phyloP scores from a whole-genome alignment of 2,888 invertebrate genomes.

The Eupithecia pulchellata region DNA sequence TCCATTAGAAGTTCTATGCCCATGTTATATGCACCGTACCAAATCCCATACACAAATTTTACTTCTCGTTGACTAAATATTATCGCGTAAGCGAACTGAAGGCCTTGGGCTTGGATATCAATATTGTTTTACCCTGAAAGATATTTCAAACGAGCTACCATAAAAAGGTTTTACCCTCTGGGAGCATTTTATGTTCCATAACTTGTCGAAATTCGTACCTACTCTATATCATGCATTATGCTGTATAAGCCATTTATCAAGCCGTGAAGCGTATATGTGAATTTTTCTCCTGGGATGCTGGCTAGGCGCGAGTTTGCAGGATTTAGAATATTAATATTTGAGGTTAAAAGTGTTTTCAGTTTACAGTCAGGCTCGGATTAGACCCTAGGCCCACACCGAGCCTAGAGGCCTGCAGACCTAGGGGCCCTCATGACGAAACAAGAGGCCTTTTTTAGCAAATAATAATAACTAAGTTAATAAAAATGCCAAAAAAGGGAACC shows the following conservation, averaged over 20 bases:
- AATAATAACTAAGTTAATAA: no score
- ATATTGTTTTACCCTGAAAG: background rate
- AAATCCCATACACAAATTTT: background rate
- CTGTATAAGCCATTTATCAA: slow-evolving; percentile 29
- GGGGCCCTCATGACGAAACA: no score
- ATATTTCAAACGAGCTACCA: slow-evolving; percentile 16
- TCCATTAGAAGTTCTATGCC: background rate
- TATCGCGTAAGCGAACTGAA: background rate
- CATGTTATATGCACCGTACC: background rate
- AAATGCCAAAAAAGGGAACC: no score
- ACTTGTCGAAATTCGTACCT: slow-evolving; percentile 27
- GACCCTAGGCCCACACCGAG: no score
- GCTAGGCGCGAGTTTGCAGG: background rate
- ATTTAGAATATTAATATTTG: background rate
- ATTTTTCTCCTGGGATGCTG: slow-evolving; percentile 10
- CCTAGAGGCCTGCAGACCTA: no score
- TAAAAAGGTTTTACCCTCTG: slow-evolving; percentile 29
- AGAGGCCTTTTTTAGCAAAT: no score
- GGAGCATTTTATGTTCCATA: slow-evolving; percentile 24
- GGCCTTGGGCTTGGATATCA: background rate
- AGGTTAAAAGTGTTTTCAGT: background rate
- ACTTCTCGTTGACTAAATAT: background rate
- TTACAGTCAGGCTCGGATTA: background rate
- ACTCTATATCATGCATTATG: slow-evolving; percentile 25
- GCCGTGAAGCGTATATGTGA: slow-evolving; percentile 10